Base-by-base conservation (phyloP, 2,888 invertebrate genomes). In the Bellardia bayeri region DNA sequence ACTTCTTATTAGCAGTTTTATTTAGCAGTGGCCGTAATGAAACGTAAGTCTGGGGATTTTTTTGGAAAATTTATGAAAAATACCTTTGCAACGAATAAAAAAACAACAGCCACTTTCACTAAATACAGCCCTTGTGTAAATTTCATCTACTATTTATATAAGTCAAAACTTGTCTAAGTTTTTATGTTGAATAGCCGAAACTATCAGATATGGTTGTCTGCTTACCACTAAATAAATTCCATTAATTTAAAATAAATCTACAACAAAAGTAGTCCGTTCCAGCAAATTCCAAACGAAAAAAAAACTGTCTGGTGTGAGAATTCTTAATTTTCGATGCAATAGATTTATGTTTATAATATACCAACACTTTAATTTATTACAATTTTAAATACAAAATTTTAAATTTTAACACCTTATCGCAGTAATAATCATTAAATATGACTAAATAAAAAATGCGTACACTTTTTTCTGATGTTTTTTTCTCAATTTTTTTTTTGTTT, bases 361-460 rank as follows among this genome's bases (percentile, higher is more conserved):
- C 54, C 78, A 68, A 64, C 40, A 40, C 30, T 42, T 63, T 76
- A 82, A 79, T 87, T 87, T 87, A 85, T 82, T 45, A 81, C 56
- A 49, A 76, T 56, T 84, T 76, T 33, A 66, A 79, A 69, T 56
- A 68, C 11, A 63, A 51, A 33, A 80, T 56, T 51, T 66, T 75
- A 51, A 58, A 83, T 87, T 79, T 74, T 69, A 79, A 82, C 81
- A 84, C 82, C 78, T 87, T 66, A 74, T 66, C 63, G 56, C 58
- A 23, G 14, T 5, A 61, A 54, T 54, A 58, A 49, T 45, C 72
- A 51, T 51, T 42, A 68, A 49, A 42, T 56, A 63, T 72, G 56
- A 54, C 54, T 45, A 49, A 75, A 85, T 75, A 40, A 71, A 75
- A 71, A 68, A 64, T 64, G 40, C 40, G 3, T 68, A 74, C 42